Evolutionary conservation across 2,888 invertebrate species (phyloP), one percentile per base, ranked within the genome.

Genomic region (Craniophora ligustri): DNA sequence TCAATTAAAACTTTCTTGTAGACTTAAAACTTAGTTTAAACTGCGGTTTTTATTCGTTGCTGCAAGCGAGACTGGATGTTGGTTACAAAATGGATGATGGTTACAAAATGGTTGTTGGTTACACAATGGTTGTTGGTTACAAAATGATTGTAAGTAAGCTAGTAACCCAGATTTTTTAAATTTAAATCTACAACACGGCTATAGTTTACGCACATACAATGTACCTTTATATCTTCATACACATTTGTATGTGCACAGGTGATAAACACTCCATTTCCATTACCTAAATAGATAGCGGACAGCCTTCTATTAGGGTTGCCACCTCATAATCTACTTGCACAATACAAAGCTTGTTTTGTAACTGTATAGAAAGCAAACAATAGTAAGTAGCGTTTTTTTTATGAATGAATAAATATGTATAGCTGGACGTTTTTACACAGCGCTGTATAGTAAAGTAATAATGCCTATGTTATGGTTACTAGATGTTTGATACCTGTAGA

Each of bases 211-310:
- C 10, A 23, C 6, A 57, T 16, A 34, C 39, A 46, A 47, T 58
- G 26, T 21, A 21, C 38, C 26, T 35, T n/a, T 36, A 58, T 36
- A 32, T 58, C 28, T 45, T 34, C 21, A 58, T 42, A 53, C 26
- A 32, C 14, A 19, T 44, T 36, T 30, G 36, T 53, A 44, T 36
- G 35, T 38, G 18, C 36, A 31, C 46, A 55, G 56, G 61, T 67
- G 67, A 72, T 70, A 65, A 67, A 50, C 64, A 59, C 54, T 72
- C 68, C 75, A 78, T 71, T 55, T 69, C 63, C 69, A 67, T 79
- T 72, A 78, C 67, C 67, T 67, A 72, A 49, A 69, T 72, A 74
- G 68, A 79, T 79, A 78, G 42, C 44, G 40, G 32, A 13, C 44
- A 47, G 38, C 18, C 31, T 10, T 18, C 31, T 18, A 41, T 54